Evolutionary conservation across 1,140 invertebrate species (phyloP).

Genomic region (Caenorhabditis inopinata): DNA sequence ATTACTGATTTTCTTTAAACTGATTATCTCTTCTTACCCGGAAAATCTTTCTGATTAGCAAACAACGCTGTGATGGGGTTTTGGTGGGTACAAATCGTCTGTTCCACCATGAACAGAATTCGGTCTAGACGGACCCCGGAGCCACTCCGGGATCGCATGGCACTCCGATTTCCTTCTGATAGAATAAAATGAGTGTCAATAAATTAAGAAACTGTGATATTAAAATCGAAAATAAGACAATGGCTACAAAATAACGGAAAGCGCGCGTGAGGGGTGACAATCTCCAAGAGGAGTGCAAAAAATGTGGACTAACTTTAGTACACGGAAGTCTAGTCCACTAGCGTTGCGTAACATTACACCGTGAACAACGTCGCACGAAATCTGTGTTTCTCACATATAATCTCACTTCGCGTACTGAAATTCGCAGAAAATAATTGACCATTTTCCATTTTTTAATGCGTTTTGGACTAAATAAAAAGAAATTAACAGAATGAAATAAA

Average conservation of each 20-base stretch:
- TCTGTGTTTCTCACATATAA: no score
- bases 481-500: no score
- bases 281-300: neutral
- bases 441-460: no score
- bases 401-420: no score
- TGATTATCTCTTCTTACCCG: no score
- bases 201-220: no score
- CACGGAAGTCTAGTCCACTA: neutral
- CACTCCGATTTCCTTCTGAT: neutral
- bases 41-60: conserved; percentile 63
- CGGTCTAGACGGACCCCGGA: conserved; percentile 63
- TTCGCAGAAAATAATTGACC: no score
- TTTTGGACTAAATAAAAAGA: no score
- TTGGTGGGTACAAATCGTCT: conserved; percentile 59
- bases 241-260: no score
- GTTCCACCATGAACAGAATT: conserved; percentile 58
- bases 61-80: conserved; percentile 64
- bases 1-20: neutral
- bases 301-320: neutral
- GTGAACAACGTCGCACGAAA: no score
- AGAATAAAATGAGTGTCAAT: neutral
- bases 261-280: neutral
- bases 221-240: no score
- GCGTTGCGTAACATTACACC: no score
- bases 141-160: conserved; percentile 58